Percentiles rank a stretch among this genome's conserved stretches.
These are phyloP conservation scores for Eulemur macaco DNA, from an alignment of 2,113 vertebrate species.

Conservation along the genomic window DNA sequence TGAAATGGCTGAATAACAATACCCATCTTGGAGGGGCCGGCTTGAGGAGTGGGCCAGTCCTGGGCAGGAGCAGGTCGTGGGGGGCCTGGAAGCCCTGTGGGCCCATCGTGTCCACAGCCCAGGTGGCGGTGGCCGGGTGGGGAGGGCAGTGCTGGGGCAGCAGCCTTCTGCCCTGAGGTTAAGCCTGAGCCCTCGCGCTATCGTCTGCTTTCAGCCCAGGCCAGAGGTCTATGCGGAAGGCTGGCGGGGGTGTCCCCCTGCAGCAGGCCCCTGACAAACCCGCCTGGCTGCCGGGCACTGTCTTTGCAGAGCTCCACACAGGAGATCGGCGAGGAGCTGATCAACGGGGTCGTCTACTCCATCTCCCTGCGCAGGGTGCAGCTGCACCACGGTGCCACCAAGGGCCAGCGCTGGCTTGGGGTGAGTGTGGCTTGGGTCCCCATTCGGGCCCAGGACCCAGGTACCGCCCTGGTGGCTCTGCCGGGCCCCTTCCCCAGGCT, in stretches of 20 bases:
- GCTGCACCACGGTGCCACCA: slow-evolving; percentile 93
- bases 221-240: not conserved
- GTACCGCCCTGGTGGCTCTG: fast-evolving
- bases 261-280: not conserved
- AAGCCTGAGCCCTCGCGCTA: fast-evolving
- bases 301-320: slow-evolving; percentile 93
- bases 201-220: fast-evolving
- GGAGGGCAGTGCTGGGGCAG: fast-evolving
- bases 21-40: not conserved
- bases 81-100: fast-evolving
- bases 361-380: slow-evolving; percentile 97
- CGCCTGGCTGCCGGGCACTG: not conserved
- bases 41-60: fast-evolving
- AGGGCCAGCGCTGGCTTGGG: slow-evolving; percentile 98
- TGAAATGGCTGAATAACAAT: fast-evolving
- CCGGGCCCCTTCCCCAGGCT: not conserved
- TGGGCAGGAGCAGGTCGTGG: too few relatives aligned
- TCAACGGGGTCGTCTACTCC: slow-evolving; percentile 96
- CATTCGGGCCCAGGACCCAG: fast-evolving
- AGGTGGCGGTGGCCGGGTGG: fast-evolving
- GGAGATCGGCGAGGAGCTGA: slow-evolving; percentile 98
- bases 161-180: fast-evolving
- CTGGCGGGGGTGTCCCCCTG: fast-evolving
- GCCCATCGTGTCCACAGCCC: fast-evolving
- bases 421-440: slow-evolving; percentile 75